Base-by-base conservation (phyloP, 2,113 vertebrate species). In the Menura novaehollandiae region DNA sequence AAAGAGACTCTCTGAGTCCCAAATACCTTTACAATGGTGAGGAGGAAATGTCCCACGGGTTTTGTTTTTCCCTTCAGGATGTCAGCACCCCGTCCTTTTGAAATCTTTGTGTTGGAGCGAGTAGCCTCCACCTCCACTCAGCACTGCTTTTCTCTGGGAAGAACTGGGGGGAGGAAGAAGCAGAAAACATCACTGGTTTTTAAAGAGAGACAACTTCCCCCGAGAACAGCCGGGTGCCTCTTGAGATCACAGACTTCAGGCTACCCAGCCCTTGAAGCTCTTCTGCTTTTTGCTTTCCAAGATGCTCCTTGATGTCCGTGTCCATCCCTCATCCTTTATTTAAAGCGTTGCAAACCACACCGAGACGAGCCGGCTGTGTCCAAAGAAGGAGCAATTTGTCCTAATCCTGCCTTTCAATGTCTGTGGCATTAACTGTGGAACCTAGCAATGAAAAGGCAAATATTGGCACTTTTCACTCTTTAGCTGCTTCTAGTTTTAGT, bases 21-120 rank as follows among this genome's bases (percentile, higher is more conserved):
- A 67, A 84, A 84, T 4, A 60, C 10, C 46, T 84, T 77, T 69
- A 71, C 85, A 78, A 0, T 4, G 68, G n/a, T 3, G 24, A 73
- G 74, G 62, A 85, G 52, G 37, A 95, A 88, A 60, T 2, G 1
- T 64, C 74, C 60, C 64, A 28, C 1, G 22, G 72, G 27, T 44
- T 91, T 85, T 88, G 37, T 51, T 96, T 90, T 85, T 68, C 60
- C 71, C 80, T 63, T 64, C 56, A 47, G 78, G 62, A 72, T 53
- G 59, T 22, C 76, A 75, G 77, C 24, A 7, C 89, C 69, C 66
- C 2, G 4, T 52, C 37, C 87, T 81, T 63, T 94, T 59, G 84
- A 83, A 67, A 80, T 3, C 69, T 87, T 91, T 85, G 73, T 84
- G 59, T 6, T 52, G 41, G 30, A 64, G 46, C 0, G 15, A 14